Base-by-base conservation (phyloP, 1,140 invertebrate species). In the Saccostrea glomerata region DNA sequence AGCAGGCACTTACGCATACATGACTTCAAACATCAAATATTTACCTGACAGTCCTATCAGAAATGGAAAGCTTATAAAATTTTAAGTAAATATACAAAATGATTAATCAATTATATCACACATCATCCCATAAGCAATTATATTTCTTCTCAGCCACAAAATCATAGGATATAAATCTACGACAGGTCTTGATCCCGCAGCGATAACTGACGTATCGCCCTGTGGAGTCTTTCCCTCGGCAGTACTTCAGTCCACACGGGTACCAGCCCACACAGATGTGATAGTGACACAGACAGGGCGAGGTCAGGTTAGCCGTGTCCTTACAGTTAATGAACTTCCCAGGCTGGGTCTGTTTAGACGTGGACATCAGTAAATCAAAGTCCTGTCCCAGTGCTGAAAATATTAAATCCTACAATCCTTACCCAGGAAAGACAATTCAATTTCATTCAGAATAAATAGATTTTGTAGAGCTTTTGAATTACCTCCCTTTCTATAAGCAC, bases 101-200 rank as follows among this genome's bases (percentile, higher is more conserved):
- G n/a, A n/a, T n/a, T n/a, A 5, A 60, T 20, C 3, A 5, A 60
- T 47, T n/a, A 82, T 84, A 23, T 85, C 17, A 85, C 17, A 85
- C 30, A 30, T 85, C 84, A 95, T 98, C 97, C 97, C 97, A 98
- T 88, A 98, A 95, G 95, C 98, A 99, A 91, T 97, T 96, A 91
- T 97, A 97, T 94, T 98, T 98, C 93, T 97, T 97, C 86, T 96
- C 96, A 73, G 97, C 97, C 93, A 97, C 97, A 95, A 97, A 98
- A 86, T 97, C 96, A 95, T 98, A 99, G 90, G 97, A 96, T 93
- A 97, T 97, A 95, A 98, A 98, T 94, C 98, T 97, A 93, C 97
- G 97, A 94, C 98, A 99, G 7, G 98, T 99, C 95, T 98, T 98
- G 93, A 99, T 99, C 85, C 98, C 98, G 95, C 98, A 99, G 20